phyloP scores from a whole-genome alignment of 2,113 vertebrate species.

The Apeltes quadracus region DNA sequence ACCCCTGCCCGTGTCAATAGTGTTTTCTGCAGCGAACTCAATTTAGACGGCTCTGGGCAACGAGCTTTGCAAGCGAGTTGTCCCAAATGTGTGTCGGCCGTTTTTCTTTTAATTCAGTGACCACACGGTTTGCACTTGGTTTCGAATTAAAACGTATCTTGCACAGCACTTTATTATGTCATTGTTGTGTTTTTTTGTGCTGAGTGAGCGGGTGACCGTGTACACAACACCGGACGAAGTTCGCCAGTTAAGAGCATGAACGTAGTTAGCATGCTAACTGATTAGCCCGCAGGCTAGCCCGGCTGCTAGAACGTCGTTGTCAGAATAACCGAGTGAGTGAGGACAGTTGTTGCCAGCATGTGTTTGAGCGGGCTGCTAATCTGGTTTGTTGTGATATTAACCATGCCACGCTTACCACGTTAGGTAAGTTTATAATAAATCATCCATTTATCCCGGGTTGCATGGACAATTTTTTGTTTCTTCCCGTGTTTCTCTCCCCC shows the following conservation, averaged over 20 bases:
- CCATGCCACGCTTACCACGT: neutral
- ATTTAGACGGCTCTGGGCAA: neutral
- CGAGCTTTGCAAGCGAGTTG: conserved; percentile 27
- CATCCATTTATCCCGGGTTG: neutral
- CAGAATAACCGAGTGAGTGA: conserved; percentile 41
- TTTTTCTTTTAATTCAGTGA: neutral
- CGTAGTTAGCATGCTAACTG: conserved; percentile 74
- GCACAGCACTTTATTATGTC: conserved; percentile 59
- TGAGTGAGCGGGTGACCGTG: conserved; percentile 66
- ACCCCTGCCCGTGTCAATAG: conserved; percentile 55
- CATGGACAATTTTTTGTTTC: neutral
- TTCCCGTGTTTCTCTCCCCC: neutral
- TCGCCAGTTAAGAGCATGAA: conserved; percentile 57
- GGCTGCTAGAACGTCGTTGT: conserved; percentile 40
- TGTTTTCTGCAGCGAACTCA: conserved; percentile 71
- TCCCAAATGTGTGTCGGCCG: conserved; percentile 18
- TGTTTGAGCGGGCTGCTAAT: conserved; percentile 35
- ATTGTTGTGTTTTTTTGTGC: conserved; percentile 60
- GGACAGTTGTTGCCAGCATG: conserved; percentile 40
- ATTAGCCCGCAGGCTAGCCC: conserved; percentile 42
- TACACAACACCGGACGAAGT: conserved; percentile 69
- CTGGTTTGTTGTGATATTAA: conserved; percentile 15
- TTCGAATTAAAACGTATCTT: conserved; percentile 9
- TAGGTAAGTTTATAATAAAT: conserved; percentile 12
- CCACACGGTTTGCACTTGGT: neutral